phyloP scores from a whole-genome alignment of 2,113 vertebrate species.

The Gopherus evgoodei region DNA sequence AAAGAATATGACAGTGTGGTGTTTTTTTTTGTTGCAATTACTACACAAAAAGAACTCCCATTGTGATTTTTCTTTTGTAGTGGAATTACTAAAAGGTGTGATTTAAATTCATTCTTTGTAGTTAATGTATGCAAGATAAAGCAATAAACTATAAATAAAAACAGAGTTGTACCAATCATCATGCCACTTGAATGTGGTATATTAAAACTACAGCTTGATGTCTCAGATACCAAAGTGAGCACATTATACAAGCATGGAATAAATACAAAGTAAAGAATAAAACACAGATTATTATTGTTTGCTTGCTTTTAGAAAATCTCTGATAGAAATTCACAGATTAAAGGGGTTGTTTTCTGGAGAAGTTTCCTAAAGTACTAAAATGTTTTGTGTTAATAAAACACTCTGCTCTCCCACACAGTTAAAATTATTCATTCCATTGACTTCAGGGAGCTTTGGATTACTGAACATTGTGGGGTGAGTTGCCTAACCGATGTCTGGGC shows the following conservation, averaged over 20 bases:
- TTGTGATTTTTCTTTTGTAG: not conserved
- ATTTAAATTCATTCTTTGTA: not conserved
- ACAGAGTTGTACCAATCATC: not conserved
- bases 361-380: not conserved
- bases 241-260: not conserved
- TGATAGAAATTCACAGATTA: not conserved
- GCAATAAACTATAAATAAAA: not conserved
- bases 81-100: not conserved
- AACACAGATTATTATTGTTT: not conserved
- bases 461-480: not conserved
- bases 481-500: not conserved
- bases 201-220: not conserved
- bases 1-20: not conserved
- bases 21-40: not conserved
- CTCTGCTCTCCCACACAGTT: not conserved
- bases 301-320: not conserved
- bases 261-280: not conserved
- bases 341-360: not conserved
- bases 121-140: not conserved
- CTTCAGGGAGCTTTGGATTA: not conserved
- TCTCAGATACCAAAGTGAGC: not conserved
- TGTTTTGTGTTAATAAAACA: not conserved
- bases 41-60: not conserved
- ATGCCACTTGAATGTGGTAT: not conserved
- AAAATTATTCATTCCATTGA: not conserved